Evolutionary conservation across 2,797 vertebrate species (phyloP), one percentile per base, ranked within the genome.

Genomic region (Sebastes nivosus): DNA sequence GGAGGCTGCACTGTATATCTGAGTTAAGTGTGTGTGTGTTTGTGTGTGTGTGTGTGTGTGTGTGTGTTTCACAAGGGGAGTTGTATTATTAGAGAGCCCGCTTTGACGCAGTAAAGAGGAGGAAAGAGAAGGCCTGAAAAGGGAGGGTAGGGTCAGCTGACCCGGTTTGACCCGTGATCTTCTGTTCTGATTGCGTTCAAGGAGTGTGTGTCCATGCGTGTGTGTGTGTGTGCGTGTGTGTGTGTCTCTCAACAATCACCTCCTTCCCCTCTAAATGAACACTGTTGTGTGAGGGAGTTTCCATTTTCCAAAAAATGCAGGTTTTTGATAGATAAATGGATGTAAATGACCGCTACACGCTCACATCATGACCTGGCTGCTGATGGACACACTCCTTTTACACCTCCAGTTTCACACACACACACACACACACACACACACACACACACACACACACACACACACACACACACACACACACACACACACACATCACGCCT

Each of bases 81-180:
- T 89, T 65, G 85, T 93, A 91, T 91, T 93, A 88, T 91, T 86
- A 84, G 84, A 91, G 84, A 89, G 87, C 50, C 69, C 68, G 84
- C 90, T 94, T 92, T 90, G 90, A 88, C 69, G 79, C 91, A 93
- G 92, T 88, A 88, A 89, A 93, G 70, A 93, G 79, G 90, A 92
- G 91, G 83, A 74, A 80, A 87, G 79, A 84, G 70, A 89, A 86
- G 89, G 90, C 82, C 88, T 90, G 87, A 77, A 88, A 86, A 87
- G 82, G 92, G 93, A 93, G 90, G 91, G 77, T 78, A 74, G 85
- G 92, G 92, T 95, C 89, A 88, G 76, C 75, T 90, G 92, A 94
- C 87, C 88, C 70, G 58, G 82, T 93, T 89, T 93, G 94, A 95
- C 94, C 94, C 67, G 75, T 93, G 94, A 94, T 91, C 93, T 86